These are phyloP conservation scores for Ascidia mentula DNA, from an alignment of 23 tunicate genomes.

Conservation along the genomic window DNA sequence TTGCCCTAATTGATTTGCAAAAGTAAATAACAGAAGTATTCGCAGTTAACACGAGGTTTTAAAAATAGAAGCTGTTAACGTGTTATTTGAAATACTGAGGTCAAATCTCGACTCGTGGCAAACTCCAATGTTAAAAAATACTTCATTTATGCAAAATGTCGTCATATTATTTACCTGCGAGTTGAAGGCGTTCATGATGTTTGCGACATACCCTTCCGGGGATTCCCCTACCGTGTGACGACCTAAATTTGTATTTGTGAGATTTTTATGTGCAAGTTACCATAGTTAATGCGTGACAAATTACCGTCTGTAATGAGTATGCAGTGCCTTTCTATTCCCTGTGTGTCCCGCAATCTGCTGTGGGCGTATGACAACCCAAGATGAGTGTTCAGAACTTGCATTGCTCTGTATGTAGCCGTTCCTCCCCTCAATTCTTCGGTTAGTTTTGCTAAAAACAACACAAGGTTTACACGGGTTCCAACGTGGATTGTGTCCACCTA, in stretches of 20 bases:
- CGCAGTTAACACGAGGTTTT: too few relatives aligned
- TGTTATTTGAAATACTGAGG: too few relatives aligned
- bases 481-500: too few relatives aligned
- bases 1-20: too few relatives aligned
- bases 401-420: conserved; percentile 30
- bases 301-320: conserved; percentile 71
- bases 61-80: too few relatives aligned
- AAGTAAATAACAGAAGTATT: too few relatives aligned
- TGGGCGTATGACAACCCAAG: conserved; percentile 26
- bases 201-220: neutral
- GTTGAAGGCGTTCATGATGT: neutral
- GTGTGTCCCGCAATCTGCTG: neutral
- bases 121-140: too few relatives aligned
- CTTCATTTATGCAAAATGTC: too few relatives aligned
- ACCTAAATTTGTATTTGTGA: neutral
- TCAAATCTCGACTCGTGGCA: too few relatives aligned
- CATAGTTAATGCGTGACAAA: neutral
- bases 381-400: neutral
- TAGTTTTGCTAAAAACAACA: conserved; percentile 12
- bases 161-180: too few relatives aligned
- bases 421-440: conserved; percentile 19
- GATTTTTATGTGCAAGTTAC: neutral
- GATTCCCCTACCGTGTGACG: neutral
- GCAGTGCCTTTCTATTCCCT: conserved; percentile 26
- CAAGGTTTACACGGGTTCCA: neutral